Evolutionary conservation across 2,888 invertebrate species (phyloP).

Genomic region (Ditula angustiorana): DNA sequence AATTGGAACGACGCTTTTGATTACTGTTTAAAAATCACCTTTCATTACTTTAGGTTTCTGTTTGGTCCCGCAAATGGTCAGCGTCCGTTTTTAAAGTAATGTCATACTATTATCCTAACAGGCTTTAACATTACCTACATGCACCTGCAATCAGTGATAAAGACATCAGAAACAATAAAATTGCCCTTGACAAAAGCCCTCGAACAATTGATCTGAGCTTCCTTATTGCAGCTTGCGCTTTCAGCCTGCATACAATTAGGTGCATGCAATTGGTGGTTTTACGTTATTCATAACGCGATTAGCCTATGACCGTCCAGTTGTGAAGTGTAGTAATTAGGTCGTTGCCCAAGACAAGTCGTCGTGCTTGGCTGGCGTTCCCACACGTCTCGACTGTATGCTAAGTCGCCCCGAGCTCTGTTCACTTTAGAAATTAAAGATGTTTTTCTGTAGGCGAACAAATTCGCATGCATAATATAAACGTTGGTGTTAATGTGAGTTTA

Average conservation of each 20-base stretch:
- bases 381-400: conserved; percentile 47
- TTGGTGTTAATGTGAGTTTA: no score
- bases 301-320: conserved; percentile 68
- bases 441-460: conserved; percentile 20
- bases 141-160: conserved; percentile 28
- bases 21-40: no score
- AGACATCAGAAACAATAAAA: conserved; percentile 54
- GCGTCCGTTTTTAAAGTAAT: conserved; percentile 17
- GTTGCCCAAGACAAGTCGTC: conserved; percentile 62
- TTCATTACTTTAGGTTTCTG: no score
- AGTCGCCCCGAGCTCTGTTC: conserved; percentile 10
- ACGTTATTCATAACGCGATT: conserved; percentile 45
- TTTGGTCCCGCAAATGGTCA: no score
- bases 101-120: conserved; percentile 23
- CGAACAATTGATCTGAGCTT: conserved; percentile 49
- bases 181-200: conserved; percentile 51
- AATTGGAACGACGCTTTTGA: no score
- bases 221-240: conserved; percentile 52
- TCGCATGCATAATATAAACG: background rate
- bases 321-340: conserved; percentile 70
- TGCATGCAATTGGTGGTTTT: conserved; percentile 29
- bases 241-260: conserved; percentile 20
- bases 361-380: conserved; percentile 64
- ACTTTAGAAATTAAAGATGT: conserved; percentile 31
- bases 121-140: conserved; percentile 4